Evolutionary conservation across 2,797 vertebrate genomes (phyloP).

Genomic region (Anabacerthia variegaticeps): DNA sequence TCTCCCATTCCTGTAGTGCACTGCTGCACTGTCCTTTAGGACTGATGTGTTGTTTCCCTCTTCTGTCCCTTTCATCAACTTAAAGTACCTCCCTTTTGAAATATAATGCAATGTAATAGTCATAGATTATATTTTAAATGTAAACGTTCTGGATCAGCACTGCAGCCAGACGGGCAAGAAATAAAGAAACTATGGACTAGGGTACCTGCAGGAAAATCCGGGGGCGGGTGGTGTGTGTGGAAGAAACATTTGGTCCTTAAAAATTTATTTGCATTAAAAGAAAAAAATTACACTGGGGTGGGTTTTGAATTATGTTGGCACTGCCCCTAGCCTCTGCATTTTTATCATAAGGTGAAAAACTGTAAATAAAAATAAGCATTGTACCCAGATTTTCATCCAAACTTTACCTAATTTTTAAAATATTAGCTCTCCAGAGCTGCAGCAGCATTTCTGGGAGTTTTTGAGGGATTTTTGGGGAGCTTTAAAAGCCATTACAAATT

Average conservation of each 20-base stretch:
- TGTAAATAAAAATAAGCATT: background rate
- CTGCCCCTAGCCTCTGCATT: background rate
- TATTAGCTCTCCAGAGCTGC: background rate
- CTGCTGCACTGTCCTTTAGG: background rate
- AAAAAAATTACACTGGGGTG: background rate
- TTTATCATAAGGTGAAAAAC: background rate
- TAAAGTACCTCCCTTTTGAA: background rate
- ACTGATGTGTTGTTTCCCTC: background rate
- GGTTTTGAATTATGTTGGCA: background rate
- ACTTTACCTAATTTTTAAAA: background rate
- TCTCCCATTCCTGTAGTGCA: background rate
- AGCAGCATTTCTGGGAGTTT: background rate
- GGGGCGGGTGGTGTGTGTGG: no score
- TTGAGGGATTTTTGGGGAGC: fast-evolving
- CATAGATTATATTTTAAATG: background rate
- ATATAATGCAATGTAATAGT: background rate
- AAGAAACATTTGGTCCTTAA: background rate
- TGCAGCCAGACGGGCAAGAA: background rate
- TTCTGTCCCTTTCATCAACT: background rate
- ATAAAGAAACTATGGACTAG: background rate
- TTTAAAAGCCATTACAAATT: background rate
- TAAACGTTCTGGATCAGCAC: background rate
- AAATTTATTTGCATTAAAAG: background rate
- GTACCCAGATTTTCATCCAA: background rate
- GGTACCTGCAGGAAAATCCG: background rate